phyloP scores from a whole-genome alignment of 2,797 vertebrate species.

The Mergus octosetaceus region DNA sequence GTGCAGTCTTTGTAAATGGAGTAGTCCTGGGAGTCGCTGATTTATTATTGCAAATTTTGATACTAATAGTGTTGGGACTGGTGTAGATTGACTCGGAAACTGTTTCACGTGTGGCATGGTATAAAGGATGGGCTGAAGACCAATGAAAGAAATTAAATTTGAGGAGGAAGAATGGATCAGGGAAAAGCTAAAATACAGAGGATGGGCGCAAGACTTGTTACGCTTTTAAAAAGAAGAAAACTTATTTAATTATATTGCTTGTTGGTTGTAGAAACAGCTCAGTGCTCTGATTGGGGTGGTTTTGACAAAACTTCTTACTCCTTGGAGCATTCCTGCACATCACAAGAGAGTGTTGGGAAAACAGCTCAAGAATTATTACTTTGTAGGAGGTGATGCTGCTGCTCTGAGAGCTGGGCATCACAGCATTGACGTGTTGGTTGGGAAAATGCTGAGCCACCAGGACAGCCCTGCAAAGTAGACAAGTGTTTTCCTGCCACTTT shows the following conservation, averaged over 20 bases:
- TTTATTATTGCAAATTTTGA: slow-evolving; percentile 37
- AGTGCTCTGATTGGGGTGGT: not conserved
- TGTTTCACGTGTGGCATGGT: not conserved
- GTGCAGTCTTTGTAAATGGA: not conserved
- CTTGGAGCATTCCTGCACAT: not conserved
- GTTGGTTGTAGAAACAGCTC: not conserved
- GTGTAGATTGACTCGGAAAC: slow-evolving; percentile 17
- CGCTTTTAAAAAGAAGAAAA: not conserved
- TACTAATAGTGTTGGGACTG: slow-evolving; percentile 11
- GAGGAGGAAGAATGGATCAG: not conserved
- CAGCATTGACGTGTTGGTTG: not conserved
- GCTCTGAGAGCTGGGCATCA: not conserved
- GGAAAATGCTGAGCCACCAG: not conserved
- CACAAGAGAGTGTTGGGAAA: not conserved
- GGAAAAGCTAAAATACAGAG: not conserved
- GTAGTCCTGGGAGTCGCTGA: not conserved
- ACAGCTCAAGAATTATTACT: not conserved
- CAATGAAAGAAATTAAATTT: not conserved
- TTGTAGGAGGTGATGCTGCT: not conserved
- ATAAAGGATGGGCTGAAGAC: slow-evolving; percentile 2
- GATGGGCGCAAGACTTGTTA: not conserved
- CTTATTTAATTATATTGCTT: not conserved
- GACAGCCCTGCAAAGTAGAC: not conserved
- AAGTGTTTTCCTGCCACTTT: not conserved
- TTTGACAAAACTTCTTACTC: not conserved